phyloP scores from a whole-genome alignment of 1,140 invertebrate genomes.

The Spodoptera frugiperda region DNA sequence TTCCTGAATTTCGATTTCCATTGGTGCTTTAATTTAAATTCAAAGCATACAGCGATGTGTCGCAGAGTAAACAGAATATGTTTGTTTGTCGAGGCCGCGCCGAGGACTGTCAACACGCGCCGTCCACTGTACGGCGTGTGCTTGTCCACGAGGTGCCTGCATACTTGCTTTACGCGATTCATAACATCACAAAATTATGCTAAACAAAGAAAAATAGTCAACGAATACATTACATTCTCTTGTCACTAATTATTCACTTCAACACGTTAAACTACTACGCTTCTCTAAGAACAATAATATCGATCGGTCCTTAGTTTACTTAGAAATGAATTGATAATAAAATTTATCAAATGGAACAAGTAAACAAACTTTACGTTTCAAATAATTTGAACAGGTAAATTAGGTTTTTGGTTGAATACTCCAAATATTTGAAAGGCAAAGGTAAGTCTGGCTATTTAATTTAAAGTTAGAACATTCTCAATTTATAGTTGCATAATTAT shows the following conservation, averaged over 20 bases:
- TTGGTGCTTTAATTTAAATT: constrained; percentile 76
- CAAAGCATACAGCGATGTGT: constrained; percentile 74
- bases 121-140: constrained; percentile 45
- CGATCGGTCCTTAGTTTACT: constrained; percentile 4
- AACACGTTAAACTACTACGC: background rate
- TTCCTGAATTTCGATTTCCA: constrained; percentile 68
- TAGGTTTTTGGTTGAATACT: constrained; percentile 39
- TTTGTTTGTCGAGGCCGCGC: constrained; percentile 69
- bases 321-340: constrained; percentile 27
- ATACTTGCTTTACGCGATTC: constrained; percentile 33
- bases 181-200: background rate
- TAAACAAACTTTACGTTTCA: constrained; percentile 40
- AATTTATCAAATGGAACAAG: constrained; percentile 32
- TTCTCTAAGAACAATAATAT: background rate
- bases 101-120: constrained; percentile 64
- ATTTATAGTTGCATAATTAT: constrained; percentile 45
- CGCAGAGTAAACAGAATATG: constrained; percentile 74
- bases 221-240: too few relatives aligned
- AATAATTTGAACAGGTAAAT: constrained; percentile 41
- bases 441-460: constrained; percentile 26
- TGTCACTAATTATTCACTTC: background rate
- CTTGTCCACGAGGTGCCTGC: constrained; percentile 21
- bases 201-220: too few relatives aligned
- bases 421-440: constrained; percentile 32
- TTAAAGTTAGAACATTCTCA: constrained; percentile 38